These are phyloP conservation scores for Elephantulus edwardii DNA, from an alignment of 2,113 vertebrate genomes.

Conservation along the genomic window DNA sequence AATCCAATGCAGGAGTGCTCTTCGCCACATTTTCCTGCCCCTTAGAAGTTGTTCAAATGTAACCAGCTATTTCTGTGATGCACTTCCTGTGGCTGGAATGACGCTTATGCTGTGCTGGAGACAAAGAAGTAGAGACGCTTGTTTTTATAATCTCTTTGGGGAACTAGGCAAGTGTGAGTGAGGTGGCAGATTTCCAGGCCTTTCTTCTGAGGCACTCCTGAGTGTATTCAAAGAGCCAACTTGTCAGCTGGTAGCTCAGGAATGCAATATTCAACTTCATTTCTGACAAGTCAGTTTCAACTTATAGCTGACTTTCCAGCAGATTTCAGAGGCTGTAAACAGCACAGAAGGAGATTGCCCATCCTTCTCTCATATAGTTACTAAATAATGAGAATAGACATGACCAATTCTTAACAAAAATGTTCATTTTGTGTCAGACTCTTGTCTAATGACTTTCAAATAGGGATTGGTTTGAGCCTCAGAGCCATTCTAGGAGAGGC, in stretches of 20 bases:
- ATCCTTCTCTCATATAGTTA: too few relatives aligned
- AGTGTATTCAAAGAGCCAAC: not conserved
- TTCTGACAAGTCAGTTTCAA: too few relatives aligned
- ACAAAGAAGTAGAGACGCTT: not conserved
- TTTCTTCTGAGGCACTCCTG: not conserved
- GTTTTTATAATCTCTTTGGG: not conserved
- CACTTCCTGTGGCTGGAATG: not conserved
- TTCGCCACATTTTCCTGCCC: not conserved
- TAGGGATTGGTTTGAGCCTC: not conserved
- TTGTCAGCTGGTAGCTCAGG: not conserved
- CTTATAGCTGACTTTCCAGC: too few relatives aligned
- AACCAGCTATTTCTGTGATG: not conserved
- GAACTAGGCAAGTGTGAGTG: not conserved
- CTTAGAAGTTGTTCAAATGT: accelerated
- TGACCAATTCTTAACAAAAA: too few relatives aligned
- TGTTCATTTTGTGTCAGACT: too few relatives aligned
- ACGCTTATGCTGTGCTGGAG: not conserved
- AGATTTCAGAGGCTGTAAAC: too few relatives aligned
- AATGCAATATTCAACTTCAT: too few relatives aligned
- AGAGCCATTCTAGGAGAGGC: not conserved
- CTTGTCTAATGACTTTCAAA: not conserved
- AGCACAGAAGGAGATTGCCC: too few relatives aligned
- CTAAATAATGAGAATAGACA: too few relatives aligned
- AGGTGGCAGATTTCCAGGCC: not conserved
- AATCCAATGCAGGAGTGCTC: accelerated